A percentile compares a stretch with the other conserved stretches of the same genome.
phyloP scores from a whole-genome alignment of 2,888 invertebrate genomes.

The Catocala fraxini region DNA sequence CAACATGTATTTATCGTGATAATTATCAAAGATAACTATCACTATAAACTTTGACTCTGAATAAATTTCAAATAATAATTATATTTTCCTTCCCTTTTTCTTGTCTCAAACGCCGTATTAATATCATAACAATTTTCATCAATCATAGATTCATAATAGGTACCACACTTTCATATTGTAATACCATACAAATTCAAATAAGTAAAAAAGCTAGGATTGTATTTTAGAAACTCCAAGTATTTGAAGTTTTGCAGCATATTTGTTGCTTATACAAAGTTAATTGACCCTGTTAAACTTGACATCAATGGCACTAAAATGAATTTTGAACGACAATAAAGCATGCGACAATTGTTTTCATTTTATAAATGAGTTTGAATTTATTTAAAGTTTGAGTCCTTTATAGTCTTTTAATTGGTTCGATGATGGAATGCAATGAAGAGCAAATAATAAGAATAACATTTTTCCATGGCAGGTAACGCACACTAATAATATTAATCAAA shows the following conservation, averaged over 20 bases:
- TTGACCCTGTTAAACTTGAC: conserved; percentile 47
- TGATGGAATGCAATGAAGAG: conserved; percentile 6
- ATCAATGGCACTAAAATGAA: conserved; percentile 39
- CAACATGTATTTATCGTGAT: no score
- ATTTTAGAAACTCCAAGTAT: conserved; percentile 13
- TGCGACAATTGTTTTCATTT: conserved; percentile 14
- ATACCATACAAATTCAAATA: conserved; percentile 21
- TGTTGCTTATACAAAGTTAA: conserved; percentile 35
- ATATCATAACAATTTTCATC: conserved; percentile 11
- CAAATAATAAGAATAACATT: conserved; percentile 6
- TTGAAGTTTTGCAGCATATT: conserved; percentile 21
- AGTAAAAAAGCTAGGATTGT: conserved; percentile 27
- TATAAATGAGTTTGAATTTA: conserved; percentile 2
- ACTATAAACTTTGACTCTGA: neutral
- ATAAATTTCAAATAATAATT: neutral
- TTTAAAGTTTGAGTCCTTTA: neutral
- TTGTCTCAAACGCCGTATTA: conserved; percentile 2
- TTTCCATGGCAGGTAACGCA: neutral
- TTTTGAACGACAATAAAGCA: conserved; percentile 43
- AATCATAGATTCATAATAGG: conserved; percentile 3
- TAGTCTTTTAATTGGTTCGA: neutral
- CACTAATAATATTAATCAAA: neutral
- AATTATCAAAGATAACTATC: no score
- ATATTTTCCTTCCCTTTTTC: neutral
- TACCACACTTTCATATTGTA: neutral